phyloP scores from a whole-genome alignment of 2,888 invertebrate species.

The Hypomecis atomaria region DNA sequence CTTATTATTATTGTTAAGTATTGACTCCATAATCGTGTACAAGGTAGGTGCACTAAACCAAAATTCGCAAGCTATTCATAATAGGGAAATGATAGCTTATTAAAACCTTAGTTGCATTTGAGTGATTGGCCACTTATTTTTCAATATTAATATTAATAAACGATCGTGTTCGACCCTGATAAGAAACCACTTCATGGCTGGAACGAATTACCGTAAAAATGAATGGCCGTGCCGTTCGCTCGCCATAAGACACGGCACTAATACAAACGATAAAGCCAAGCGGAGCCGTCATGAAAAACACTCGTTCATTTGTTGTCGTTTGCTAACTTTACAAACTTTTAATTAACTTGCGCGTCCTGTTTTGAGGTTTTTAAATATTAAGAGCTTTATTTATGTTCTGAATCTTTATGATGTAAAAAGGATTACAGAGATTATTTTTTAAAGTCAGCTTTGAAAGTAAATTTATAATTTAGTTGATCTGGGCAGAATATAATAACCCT shows the following conservation, averaged over 20 bases:
- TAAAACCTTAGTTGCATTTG: background rate
- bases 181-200: slow-evolving; percentile 27
- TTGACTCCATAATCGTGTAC: too few species aligned
- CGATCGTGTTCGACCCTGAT: slow-evolving; percentile 30
- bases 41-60: background rate
- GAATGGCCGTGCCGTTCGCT: slow-evolving; percentile 24
- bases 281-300: slow-evolving; percentile 25
- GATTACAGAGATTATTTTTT: background rate
- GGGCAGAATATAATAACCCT: too few species aligned
- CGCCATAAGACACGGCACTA: slow-evolving; percentile 29
- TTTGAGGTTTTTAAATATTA: slow-evolving; percentile 12
- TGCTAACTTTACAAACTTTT: slow-evolving; percentile 28
- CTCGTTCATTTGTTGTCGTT: slow-evolving; percentile 31
- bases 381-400: slow-evolving; percentile 1
- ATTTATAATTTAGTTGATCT: too few species aligned
- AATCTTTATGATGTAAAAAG: slow-evolving; percentile 2
- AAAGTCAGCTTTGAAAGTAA: background rate
- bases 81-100: background rate
- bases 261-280: slow-evolving; percentile 33
- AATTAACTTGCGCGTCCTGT: slow-evolving; percentile 23
- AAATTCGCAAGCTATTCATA: slow-evolving; percentile 1
- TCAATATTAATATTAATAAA: slow-evolving; percentile 21
- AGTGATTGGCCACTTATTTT: slow-evolving; percentile 2
- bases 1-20: too few species aligned
- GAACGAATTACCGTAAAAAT: slow-evolving; percentile 32